Conservation (phyloP, 2,113 vertebrate species). For the Oreochromis niloticus region DNA sequence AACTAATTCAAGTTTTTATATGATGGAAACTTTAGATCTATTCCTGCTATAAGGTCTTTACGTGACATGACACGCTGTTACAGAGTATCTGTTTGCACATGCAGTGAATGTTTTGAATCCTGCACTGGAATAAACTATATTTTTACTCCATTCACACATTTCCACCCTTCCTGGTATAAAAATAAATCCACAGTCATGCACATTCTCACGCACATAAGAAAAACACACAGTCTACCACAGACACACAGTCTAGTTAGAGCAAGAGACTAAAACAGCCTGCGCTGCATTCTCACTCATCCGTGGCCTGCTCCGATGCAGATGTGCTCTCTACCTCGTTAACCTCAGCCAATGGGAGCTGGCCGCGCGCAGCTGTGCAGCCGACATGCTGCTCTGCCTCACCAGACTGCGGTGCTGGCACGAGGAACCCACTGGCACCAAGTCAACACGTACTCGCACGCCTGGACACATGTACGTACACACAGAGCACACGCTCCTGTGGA, state of each 20-base stretch:
- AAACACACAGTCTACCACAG: not conserved
- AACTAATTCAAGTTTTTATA: not conserved
- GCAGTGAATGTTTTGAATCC: not conserved
- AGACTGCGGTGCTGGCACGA: constrained; percentile 52
- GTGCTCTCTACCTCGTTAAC: constrained; percentile 64
- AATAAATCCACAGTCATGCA: constrained; percentile 17
- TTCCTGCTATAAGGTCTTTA: not conserved
- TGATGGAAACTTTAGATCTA: not conserved
- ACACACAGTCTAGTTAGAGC: not conserved
- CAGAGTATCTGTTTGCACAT: not conserved
- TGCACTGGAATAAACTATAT: not conserved
- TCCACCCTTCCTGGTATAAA: not conserved
- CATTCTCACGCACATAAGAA: not conserved
- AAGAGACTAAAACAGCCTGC: not conserved
- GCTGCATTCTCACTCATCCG: constrained; percentile 41
- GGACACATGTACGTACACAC: constrained; percentile 27
- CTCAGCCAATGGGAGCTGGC: constrained; percentile 58
- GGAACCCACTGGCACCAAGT: constrained; percentile 43
- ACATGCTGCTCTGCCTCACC: constrained; percentile 44
- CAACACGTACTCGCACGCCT: constrained; percentile 20
- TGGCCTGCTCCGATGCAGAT: constrained; percentile 55
- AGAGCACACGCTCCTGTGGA: not conserved
- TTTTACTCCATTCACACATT: not conserved
- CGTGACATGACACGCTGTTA: not conserved
- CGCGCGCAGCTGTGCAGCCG: constrained; percentile 51